Evolutionary conservation across 2,113 vertebrate genomes (phyloP).

Genomic region (Agelaius phoeniceus): DNA sequence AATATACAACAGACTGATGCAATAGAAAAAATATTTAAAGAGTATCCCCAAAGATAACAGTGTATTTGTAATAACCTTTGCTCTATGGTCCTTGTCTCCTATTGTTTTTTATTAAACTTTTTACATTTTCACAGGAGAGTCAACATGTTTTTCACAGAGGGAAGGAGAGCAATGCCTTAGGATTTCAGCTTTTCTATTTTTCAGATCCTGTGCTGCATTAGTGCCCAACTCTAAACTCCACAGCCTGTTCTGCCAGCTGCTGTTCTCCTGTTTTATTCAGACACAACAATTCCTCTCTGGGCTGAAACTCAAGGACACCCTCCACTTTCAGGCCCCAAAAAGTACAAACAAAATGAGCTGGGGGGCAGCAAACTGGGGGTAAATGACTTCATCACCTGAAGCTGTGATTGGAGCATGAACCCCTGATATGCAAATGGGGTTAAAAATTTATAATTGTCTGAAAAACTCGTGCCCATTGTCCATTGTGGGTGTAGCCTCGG

Average conservation of each 20-base stretch:
- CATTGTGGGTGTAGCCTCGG: rapidly evolving
- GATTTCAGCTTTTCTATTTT: background rate
- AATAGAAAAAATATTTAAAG: too few species aligned
- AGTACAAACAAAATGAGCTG: background rate
- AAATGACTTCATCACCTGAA: background rate
- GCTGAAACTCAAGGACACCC: background rate
- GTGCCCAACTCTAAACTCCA: background rate
- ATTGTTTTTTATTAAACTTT: too few species aligned
- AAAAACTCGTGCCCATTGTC: background rate
- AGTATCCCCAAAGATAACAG: too few species aligned
- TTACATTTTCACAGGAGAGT: too few species aligned
- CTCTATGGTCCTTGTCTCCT: too few species aligned
- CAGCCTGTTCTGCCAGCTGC: background rate
- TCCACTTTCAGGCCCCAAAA: background rate
- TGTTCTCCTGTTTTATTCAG: rapidly evolving
- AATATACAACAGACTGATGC: too few species aligned
- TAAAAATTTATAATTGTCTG: background rate
- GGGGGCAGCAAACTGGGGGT: background rate
- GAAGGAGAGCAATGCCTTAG: background rate
- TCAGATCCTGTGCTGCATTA: background rate
- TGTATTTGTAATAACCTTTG: too few species aligned
- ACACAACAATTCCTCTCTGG: background rate
- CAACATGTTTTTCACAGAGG: too few species aligned
- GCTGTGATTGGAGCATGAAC: background rate
- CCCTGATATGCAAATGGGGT: background rate